Percentiles rank a stretch among this genome's conserved stretches.
Evolutionary conservation across 2,888 invertebrate species (phyloP).

Genomic region (Lasioglossum morio): DNA sequence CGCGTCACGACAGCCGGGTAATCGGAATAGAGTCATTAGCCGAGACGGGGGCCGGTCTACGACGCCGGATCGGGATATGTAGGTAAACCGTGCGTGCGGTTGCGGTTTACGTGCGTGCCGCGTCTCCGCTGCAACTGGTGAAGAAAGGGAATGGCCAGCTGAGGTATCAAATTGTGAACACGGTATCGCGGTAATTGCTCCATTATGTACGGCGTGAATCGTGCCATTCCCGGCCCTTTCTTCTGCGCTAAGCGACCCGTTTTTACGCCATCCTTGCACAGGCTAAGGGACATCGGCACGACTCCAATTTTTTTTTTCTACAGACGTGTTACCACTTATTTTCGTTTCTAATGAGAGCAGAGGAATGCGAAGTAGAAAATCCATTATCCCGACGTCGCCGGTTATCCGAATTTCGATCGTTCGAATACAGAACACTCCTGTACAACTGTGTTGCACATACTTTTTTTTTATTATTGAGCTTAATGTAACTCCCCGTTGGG

Average conservation of each 20-base stretch:
- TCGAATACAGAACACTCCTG: too few species aligned
- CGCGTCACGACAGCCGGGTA: slow-evolving; percentile 51
- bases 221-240: neutral
- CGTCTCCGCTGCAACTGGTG: neutral
- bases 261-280: neutral
- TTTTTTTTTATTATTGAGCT: too few species aligned
- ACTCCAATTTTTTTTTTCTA: neutral
- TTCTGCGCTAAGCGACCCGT: neutral
- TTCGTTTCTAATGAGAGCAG: neutral
- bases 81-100: slow-evolving; percentile 7
- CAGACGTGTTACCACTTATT: neutral
- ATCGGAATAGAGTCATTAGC: slow-evolving; percentile 68
- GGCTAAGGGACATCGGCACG: neutral
- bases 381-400: too few species aligned
- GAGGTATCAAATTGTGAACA: slow-evolving; percentile 18
- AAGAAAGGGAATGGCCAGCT: neutral
- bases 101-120: slow-evolving; percentile 16
- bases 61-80: neutral
- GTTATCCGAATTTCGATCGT: too few species aligned
- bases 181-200: slow-evolving; percentile 13
- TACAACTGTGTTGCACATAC: too few species aligned
- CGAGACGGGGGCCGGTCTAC: neutral
- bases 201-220: slow-evolving; percentile 5
- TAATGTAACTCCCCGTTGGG: too few species aligned
- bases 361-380: neutral